Base-by-base conservation (phyloP, 2,888 invertebrate genomes). In the Ceriagrion tenellum region DNA sequence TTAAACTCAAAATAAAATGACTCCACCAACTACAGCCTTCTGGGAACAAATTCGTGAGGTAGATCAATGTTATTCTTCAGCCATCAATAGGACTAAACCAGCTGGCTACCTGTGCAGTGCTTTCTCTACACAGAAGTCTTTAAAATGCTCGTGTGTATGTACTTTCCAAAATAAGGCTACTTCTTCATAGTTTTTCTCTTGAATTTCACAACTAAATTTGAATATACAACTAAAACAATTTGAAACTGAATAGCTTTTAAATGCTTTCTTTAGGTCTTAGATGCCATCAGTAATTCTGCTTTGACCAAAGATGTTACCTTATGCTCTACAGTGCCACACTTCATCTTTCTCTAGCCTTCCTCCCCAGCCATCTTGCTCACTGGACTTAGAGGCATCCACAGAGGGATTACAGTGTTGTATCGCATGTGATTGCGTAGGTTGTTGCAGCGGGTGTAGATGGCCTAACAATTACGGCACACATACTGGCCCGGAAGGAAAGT, bases 381-480 rank as follows among this genome's bases (percentile, higher is more conserved):
- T 55, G 26, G 55, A 47, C 47, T 89, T 89, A 40, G 63, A 40
- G 26, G 35, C 63, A 63, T 91, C 91, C 63, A 63, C 35, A 40
- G 63, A 59, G 30, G 63, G 40, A 69, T 63, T 91, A 13, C 91
- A 63, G 63, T 91, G 91, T 69, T 91, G n/a, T 59, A 63, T 40
- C 91, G 91, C 63, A 91, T 26, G 40, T 91, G 91, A 63, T 63
- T 63, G 47, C 91, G 63, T 12, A 91, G 91, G 59, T 91, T 99
- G 98, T 99, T 98, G 97, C 98, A 98, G 97, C 99, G 98, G 97
- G 99, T 99, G 98, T 99, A 99, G 96, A 98, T 98, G 97, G 98
- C 98, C 97, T 98, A 98, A 97, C 99, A 99, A 97, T 98, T 98
- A 97, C 98, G 98, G 97, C 99, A 99, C 98, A 98, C 98, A 98